Evolutionary conservation across 2,797 vertebrate genomes (phyloP), one percentile per base, ranked within the genome.

Genomic region (Gymnoscopelus microlampas): DNA sequence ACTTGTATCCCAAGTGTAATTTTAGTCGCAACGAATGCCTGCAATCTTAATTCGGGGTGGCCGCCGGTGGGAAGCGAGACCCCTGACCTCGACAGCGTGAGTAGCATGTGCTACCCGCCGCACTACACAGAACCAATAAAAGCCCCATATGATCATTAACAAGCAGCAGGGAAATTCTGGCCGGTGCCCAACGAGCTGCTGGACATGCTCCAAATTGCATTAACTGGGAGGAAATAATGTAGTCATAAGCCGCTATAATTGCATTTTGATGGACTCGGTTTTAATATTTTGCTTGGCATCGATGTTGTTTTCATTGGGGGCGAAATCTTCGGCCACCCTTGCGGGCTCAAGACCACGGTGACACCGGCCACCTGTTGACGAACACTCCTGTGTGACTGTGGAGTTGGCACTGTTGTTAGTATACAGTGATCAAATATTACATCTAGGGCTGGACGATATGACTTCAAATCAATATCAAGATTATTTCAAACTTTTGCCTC

Each of bases 341-440:
- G 39, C 54, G 0, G 81, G 79, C 80, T 66, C 61, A 71, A 15
- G 73, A 79, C 82, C 13, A 19, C 68, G 68, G 58, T 63, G 71
- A 55, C 48, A 61, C 54, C 70, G 79, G 73, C 49, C 53, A 56
- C 82, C 79, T 80, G 82, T 79, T 80, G 80, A 80, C 81, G 84
- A 71, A 32, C 69, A 19, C 74, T 32, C 71, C 84, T 81, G 78
- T 68, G 0, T 88, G 86, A 29, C 26, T 29, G 26, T 29, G 26
- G 3, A 29, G 26, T 29, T 29, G 26, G 26, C 26, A 32, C 32
- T 6, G 5, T 35, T 35, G 32, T 35, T 4, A 6, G 32, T 35
- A 6, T 35, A 35, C 32, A 35, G 5, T 35, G 32, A 35, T 35
- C 32, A 35, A 35, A 35, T 6, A 35, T 5, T 35, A 1, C 5